These are phyloP conservation scores for Ochropacha duplaris DNA, from an alignment of 2,888 invertebrate genomes.

Conservation along the genomic window DNA sequence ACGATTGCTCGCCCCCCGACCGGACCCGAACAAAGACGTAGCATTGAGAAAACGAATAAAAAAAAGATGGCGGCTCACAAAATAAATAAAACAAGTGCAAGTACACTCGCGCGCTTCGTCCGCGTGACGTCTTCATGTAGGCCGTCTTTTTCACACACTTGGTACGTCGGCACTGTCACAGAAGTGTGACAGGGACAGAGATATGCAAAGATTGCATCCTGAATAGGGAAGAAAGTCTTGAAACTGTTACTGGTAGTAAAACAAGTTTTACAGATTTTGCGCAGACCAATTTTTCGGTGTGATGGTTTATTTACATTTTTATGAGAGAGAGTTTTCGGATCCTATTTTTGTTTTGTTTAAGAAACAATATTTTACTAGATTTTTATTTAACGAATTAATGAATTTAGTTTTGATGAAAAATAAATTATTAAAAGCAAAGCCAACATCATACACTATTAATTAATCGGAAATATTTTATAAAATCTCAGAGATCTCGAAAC, in stretches of 20 bases:
- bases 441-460: too few relatives aligned
- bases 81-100: conserved; percentile 81
- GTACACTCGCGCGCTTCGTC: conserved; percentile 79
- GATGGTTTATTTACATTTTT: conserved; percentile 49
- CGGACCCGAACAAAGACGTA: conserved; percentile 78
- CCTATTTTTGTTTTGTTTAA: background rate
- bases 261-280: conserved; percentile 81
- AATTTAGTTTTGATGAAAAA: too few relatives aligned
- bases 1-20: conserved; percentile 66
- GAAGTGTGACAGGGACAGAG: conserved; percentile 56
- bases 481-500: background rate
- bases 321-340: conserved; percentile 8
- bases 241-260: conserved; percentile 72
- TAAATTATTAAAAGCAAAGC: too few relatives aligned
- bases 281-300: conserved; percentile 60
- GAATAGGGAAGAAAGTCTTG: conserved; percentile 78
- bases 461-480: too few relatives aligned
- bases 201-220: conserved; percentile 51
- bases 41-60: conserved; percentile 64
- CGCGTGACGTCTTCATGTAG: conserved; percentile 81
- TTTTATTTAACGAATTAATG: background rate
- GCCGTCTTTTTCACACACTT: conserved; percentile 64
- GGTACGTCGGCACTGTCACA: conserved; percentile 31
- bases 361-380: background rate
- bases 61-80: conserved; percentile 66